Base-by-base conservation (phyloP, 2,888 invertebrate species). In the Xestia xanthographa region DNA sequence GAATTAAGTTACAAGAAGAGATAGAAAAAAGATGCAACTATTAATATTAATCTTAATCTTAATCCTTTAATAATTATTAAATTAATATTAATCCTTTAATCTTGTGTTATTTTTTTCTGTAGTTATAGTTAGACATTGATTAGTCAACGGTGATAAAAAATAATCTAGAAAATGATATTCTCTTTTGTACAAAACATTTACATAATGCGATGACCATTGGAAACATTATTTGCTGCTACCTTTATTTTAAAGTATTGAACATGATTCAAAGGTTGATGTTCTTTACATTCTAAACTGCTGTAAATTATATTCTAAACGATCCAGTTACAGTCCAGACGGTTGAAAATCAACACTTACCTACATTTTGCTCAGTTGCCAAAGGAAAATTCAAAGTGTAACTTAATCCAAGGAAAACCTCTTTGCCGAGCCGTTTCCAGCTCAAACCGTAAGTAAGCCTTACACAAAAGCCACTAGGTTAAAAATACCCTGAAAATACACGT, bases 381-480 rank as follows among this genome's bases (percentile, higher is more conserved):
- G 29, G 22, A 53, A 62, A 53, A 80, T 29, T 66, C 53, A 75
- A 66, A 66, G 12, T 8, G 22, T 75, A 53, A 75, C 80, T 66
- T 66, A 62, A 75, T 66, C 38, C 56, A 29, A 66, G 20, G 48
- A 80, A 70, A 76, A 76, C 45, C 77, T 50, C 22, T 66, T 63
- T 43, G 45, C 43, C 8, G n/a, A 48, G 17, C 29, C 66, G 22
- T 66, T 83, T 73, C 2, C 8, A 70, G 69, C 66, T 45, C 68
- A 72, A 66, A 53, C 79, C 56, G 38, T 72, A 66, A 53, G 38
- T 66, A 62, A 78, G 66, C 58, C 50, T 60, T 62, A 45, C 6
- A 83, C 56, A 78, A 70, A 74, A 78, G 66, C 68, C 22, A 62
- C 58, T 48, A 20, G 34, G 48, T 71, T 66, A 66, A 74, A 71